Base-by-base conservation (phyloP, 2,113 vertebrate species). In the Pyxicephalus adspersus region DNA sequence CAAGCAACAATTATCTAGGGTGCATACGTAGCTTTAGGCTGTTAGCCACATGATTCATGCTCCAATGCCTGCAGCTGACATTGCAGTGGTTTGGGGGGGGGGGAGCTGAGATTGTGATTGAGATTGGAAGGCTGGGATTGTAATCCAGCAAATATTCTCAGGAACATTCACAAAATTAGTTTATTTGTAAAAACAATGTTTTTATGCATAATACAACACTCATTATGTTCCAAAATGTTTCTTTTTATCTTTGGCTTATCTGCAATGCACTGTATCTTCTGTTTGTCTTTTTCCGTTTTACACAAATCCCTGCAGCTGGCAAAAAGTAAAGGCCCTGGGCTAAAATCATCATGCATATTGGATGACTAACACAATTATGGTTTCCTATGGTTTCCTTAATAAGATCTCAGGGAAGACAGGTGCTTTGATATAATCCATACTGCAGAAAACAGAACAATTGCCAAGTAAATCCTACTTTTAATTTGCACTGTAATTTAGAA, bases 291-390 rank as follows among this genome's bases (percentile, higher is more conserved):
- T 38, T 67, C n/a, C 34, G 45, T 8, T 68, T 25, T 8, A 18
- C 25, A 45, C 45, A 51, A 63, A 63, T 72, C 72, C 38, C 18
- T 71, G 22, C 58, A 80, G 78, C 78, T 87, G 86, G 85, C 52
- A 82, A 80, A 79, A 86, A 85, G 80, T 67, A 86, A 84, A 81
- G 51, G 73, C 78, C 19, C 0, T 4, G 20, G 74, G 74, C 0
- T 0, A 76, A 66, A 72, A 54, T 1, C 64, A 83, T n/a, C 61
- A 31, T 86, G 51, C 75, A 83, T 85, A 87, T 86, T 86, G 85
- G 85, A 80, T 89, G 72, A 87, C 73, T 85, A 72, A 85, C 79
- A 58, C 79, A 85, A 83, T 86, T 86, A 22, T 77, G 78, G n/a
- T n/a, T n/a, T 83, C 83, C 84, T 65, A 0, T 67, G 51, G 84